phyloP scores from a whole-genome alignment of 2,888 invertebrate species.

The Lissocephala sabroskyi region DNA sequence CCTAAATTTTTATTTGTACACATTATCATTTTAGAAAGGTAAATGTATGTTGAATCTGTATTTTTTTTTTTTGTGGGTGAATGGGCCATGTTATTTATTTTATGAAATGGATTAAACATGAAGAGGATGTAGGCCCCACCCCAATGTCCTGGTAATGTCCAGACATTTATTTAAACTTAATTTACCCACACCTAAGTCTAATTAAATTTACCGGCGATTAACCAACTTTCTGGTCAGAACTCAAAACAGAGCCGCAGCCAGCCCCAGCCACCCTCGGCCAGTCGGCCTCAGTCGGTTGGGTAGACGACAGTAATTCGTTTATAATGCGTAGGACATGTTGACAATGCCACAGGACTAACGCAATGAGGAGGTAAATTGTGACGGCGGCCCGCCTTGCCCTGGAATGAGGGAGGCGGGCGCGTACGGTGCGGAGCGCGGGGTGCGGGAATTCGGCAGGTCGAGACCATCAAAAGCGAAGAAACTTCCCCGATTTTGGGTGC shows the following conservation, averaged over 20 bases:
- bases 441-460: not conserved
- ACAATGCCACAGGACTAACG: slow-evolving; percentile 67
- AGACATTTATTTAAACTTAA: slow-evolving; percentile 61
- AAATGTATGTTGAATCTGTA: no score
- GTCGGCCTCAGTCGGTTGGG: slow-evolving; percentile 66
- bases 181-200: slow-evolving; percentile 53
- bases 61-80: no score
- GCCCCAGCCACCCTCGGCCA: slow-evolving; percentile 23
- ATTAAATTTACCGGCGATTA: slow-evolving; percentile 67
- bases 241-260: slow-evolving; percentile 40
- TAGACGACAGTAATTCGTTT: slow-evolving; percentile 68
- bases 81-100: no score
- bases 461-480: slow-evolving; percentile 56
- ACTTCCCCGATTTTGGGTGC: slow-evolving; percentile 43
- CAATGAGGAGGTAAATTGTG: no score
- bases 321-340: slow-evolving; percentile 70
- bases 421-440: not conserved
- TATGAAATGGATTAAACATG: no score
- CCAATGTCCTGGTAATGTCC: slow-evolving; percentile 40
- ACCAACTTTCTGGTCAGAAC: slow-evolving; percentile 55
- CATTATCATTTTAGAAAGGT: no score
- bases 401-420: slow-evolving; percentile 12
- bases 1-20: no score
- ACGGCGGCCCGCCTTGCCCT: no score
- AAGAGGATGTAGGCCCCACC: no score